Base-by-base conservation (phyloP, 1,140 invertebrate species). In the Chlorops oryzae region DNA sequence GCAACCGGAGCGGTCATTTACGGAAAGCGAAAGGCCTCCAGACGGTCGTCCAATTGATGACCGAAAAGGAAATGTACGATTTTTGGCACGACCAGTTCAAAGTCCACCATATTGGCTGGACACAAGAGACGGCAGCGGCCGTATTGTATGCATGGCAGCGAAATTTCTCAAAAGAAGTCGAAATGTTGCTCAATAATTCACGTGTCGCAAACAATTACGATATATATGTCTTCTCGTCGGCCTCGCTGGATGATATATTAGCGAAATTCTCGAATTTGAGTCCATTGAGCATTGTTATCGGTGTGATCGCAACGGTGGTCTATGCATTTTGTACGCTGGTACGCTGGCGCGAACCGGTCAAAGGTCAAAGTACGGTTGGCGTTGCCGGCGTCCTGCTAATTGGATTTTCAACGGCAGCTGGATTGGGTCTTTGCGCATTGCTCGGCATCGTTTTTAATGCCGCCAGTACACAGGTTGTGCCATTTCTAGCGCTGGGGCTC, bases 391-490 rank as follows among this genome's bases (percentile, higher is more conserved):
- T 96, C 2, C 63, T 95, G 2, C 74, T 97, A 17, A 84, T 97
- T 20, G 87, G 88, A 24, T 82, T 92, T 49, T 84, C 86, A 20
- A 82, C 88, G 3, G 87, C 91, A 0, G 92, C 94, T 20, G 95
- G 94, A 9, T 78, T 98, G 54, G 96, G 96, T 13, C 83, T 98
- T 59, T 95, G 92, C 70, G 91, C 92, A 51, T 78, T 97, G 13
- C 75, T 97, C 50, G 92, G 92, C 3, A 90, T 98, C 40, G 83
- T 89, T 35, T 98, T 98, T 77, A 98, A 98, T 76, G 92, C 95
- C 3, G 86, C 92, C 7, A 97, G 92, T 49, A 96, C 92, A 23
- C 95, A 97, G 77, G 92, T 98, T 67, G 83, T 98, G 32, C 95
- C 95, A 7, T 98, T 96, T 70, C 69, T 98, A 32, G 90, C 89